Evolutionary conservation across 1,140 invertebrate genomes (phyloP), one percentile per base, ranked within the genome.

Genomic region (Pseudomyrmex sp.): DNA sequence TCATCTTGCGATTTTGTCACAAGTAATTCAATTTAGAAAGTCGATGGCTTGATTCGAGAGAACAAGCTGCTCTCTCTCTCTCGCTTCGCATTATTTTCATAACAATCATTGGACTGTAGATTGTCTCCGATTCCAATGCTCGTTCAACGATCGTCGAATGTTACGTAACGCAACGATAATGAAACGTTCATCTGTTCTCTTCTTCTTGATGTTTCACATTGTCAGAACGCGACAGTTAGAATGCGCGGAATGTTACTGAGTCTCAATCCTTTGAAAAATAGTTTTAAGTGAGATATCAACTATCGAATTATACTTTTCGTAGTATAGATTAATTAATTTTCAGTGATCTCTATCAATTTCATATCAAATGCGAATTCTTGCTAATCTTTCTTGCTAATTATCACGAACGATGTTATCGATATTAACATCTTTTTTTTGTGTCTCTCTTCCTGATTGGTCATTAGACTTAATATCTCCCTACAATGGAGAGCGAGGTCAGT

Each of bases 361-460:
- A 61, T 13, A 44, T 12, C 12, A 2, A 13, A 20, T 7, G 35
- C 35, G 35, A 35, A 35, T 35, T 35, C 35, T 35, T 35, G 7
- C 35, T 35, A 35, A 23, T 46, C 2, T 44, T 7, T 46, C 13
- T 62, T 1, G 18, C 92, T 92, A 86, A 93, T 93, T 91, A 93
- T 93, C 90, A 35, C 89, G 88, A 52, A 93, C 92, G 88, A 93
- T 92, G 87, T 76, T 76, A 54, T 46, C 15, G 9, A 75, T 5
- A 20, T 54, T 23, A 18, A 1, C 44, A 44, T 92, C 83, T 92
- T 92, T 92, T 93, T 93, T 91, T 85, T 90, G 92, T 93, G 35
- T 35, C 35, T 35, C 35, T 35, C 35, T 35, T 35, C 35, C 5
- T 88, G 91, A 93, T 92, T 66, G 12, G 7, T 59, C 56, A 65